phyloP scores from a whole-genome alignment of 2,888 invertebrate genomes.

The Microctonus hyperodae region DNA sequence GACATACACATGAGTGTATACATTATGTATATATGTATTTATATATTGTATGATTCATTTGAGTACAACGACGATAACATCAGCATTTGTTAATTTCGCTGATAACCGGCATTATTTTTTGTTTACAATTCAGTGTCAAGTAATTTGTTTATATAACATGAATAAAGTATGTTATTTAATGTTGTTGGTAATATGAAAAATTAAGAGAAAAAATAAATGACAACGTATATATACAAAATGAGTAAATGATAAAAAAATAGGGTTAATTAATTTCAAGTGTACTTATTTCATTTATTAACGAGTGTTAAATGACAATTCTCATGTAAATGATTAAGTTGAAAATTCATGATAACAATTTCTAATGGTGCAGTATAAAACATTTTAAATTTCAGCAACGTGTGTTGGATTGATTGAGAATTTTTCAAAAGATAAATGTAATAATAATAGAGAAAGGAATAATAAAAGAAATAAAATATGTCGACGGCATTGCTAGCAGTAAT shows the following conservation, averaged over 20 bases:
- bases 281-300: too few species aligned
- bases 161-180: neutral
- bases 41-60: neutral
- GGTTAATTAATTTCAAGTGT: too few species aligned
- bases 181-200: neutral
- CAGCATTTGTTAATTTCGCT: neutral
- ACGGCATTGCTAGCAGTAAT: conserved; percentile 81
- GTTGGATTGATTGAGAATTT: too few species aligned
- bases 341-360: too few species aligned
- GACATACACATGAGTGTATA: too few species aligned
- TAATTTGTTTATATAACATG: neutral
- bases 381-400: too few species aligned
- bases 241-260: neutral
- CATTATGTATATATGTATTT: neutral
- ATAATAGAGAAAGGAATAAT: too few species aligned
- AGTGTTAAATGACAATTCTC: too few species aligned
- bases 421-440: neutral
- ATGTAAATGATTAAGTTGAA: too few species aligned
- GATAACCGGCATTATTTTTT: conserved; percentile 3
- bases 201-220: neutral
- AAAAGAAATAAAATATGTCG: conserved; percentile 69
- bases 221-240: too few species aligned
- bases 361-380: too few species aligned
- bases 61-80: neutral
- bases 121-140: neutral